A percentile compares a stretch with the other conserved stretches of the same genome.
Conservation (phyloP, 1,140 invertebrate genomes). For the Drosophila sucinea region DNA sequence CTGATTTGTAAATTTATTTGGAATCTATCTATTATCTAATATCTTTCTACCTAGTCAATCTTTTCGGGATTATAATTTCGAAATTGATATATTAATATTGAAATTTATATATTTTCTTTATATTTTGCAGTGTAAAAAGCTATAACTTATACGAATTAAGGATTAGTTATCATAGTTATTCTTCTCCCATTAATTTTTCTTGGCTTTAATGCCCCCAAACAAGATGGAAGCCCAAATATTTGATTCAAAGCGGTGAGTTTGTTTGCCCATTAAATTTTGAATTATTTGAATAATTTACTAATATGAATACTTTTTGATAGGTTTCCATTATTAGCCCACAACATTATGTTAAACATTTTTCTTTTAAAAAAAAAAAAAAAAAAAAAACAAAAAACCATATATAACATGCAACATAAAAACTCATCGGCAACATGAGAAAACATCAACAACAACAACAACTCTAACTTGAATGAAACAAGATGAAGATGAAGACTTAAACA, state of each 20-base stretch:
- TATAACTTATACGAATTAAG: conserved; percentile 73
- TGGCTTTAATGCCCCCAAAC: conserved; percentile 56
- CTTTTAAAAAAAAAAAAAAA: conserved; percentile 16
- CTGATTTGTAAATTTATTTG: too few relatives aligned
- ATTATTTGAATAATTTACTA: not conserved
- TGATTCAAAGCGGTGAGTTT: conserved; percentile 71
- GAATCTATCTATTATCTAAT: too few relatives aligned
- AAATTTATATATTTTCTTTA: conserved; percentile 16
- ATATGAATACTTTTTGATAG: conserved; percentile 14
- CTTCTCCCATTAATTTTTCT: conserved; percentile 60
- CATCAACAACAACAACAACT: conserved; percentile 40
- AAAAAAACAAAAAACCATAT: too few relatives aligned
- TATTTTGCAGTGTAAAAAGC: conserved; percentile 73
- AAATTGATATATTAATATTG: not conserved
- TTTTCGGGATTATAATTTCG: not conserved
- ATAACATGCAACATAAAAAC: conserved; percentile 33
- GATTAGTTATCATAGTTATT: conserved; percentile 77
- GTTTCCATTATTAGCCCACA: conserved; percentile 65
- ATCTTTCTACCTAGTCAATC: too few relatives aligned
- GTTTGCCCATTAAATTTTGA: not conserved
- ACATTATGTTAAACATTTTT: conserved; percentile 59
- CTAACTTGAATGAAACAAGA: conserved; percentile 24
- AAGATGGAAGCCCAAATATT: conserved; percentile 67
- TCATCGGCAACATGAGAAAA: conserved; percentile 17
- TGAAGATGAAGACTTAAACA: conserved; percentile 24